Evolutionary conservation across 2,888 invertebrate genomes (phyloP).

Genomic region (Catotricha subobsoleta): DNA sequence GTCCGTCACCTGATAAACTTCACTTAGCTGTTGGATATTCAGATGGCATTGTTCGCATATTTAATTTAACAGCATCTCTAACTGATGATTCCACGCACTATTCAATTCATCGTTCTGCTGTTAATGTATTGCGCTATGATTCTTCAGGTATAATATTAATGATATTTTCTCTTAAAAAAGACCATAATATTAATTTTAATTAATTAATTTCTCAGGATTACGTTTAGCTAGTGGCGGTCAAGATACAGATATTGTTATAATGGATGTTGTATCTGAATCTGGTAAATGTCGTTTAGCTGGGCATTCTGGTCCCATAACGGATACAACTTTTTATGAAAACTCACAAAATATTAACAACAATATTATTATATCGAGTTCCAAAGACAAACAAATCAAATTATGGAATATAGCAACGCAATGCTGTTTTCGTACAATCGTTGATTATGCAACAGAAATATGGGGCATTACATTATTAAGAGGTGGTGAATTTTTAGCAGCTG

Average conservation of each 20-base stretch:
- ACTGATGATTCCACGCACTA: constrained; percentile 43
- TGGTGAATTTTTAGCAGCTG: constrained; percentile 71
- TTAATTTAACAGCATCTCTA: constrained; percentile 43
- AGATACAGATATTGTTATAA: constrained; percentile 87
- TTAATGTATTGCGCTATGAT: constrained; percentile 73
- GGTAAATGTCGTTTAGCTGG: constrained; percentile 80
- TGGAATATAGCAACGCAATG: constrained; percentile 93
- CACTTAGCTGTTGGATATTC: constrained; percentile 81
- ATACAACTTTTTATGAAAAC: constrained; percentile 52
- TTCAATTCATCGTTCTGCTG: constrained; percentile 68
- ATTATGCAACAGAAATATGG: constrained; percentile 80
- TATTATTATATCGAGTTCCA: constrained; percentile 59
- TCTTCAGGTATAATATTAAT: constrained; percentile 10
- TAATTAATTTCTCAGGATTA: neutral
- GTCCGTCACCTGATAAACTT: constrained; percentile 54
- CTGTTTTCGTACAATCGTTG: constrained; percentile 88
- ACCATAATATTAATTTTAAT: neutral
- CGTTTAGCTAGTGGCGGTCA: constrained; percentile 45
- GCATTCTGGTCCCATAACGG: constrained; percentile 80
- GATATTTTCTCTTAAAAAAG: neutral
- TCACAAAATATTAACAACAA: constrained; percentile 35
- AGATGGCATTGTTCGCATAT: constrained; percentile 75
- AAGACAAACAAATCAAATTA: constrained; percentile 89
- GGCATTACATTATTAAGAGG: constrained; percentile 59
- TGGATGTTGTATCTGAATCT: constrained; percentile 84